Base-by-base conservation (phyloP, 2,113 vertebrate genomes). In the Nansenia antarctica region DNA sequence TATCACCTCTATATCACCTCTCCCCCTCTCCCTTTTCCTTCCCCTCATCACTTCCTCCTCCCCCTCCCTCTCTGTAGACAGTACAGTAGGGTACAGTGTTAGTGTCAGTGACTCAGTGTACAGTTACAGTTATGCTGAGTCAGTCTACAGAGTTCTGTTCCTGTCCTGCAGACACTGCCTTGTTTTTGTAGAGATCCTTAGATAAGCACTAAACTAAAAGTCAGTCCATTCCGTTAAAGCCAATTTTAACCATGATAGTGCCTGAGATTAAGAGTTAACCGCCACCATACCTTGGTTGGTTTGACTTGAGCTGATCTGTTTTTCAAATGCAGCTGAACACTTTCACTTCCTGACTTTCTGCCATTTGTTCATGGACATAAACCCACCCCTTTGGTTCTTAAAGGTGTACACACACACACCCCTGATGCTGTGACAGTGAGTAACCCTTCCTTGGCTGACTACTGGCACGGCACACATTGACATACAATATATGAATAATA, bases 331-430 rank as follows among this genome's bases (percentile, higher is more conserved):
- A 78, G 76, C 70, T 67, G 80, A 73, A 73, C 74, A 71, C 84
- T 66, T 75, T 61, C 74, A 85, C 84, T 92, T 93, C 90, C 90
- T 91, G 81, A 86, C 86, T 79, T 49, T 35, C 76, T 34, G 71
- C 79, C 53, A 92, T 90, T 91, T 89, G 90, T 65, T 62, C 59
- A 55, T 69, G 52, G 53, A 20, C 20, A 58, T 34, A 72, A 76
- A 53, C 24, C 78, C 79, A 5, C 87, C 88, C 74, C 64, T 65
- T 42, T 6, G 26, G 26, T 24, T 76, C 86, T 92, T 92, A 92
- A 93, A 92, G 90, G 76, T 74, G 74, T 79, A 91, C 57, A 74
- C 65, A 79, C 76, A 5, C n/a, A 67, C 9, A 32, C 20, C 3
- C 9, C 15, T 47, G 6, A 14, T 34, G 18, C 31, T 1, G 2